phyloP scores from a whole-genome alignment of 2,888 invertebrate genomes.

The Hydropsyche betteni region DNA sequence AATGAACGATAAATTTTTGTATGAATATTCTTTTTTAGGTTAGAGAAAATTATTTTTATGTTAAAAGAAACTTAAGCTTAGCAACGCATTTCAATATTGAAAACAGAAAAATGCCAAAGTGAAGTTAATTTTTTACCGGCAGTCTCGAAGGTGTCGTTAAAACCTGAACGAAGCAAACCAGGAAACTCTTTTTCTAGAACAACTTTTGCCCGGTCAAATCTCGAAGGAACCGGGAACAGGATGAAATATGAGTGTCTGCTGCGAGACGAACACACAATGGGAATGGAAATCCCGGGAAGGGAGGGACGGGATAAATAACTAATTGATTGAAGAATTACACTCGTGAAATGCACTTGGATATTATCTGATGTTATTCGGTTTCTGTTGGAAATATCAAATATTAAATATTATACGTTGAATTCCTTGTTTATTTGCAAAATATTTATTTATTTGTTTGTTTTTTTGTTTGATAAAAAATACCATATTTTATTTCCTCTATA shows the following conservation, averaged over 20 bases:
- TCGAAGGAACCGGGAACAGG: slow-evolving; percentile 9
- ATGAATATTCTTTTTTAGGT: too few relatives aligned
- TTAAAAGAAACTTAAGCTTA: too few relatives aligned
- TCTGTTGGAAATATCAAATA: neutral
- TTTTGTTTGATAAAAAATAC: too few relatives aligned
- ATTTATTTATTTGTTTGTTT: too few relatives aligned
- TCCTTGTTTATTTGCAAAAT: too few relatives aligned
- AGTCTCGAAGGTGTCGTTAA: slow-evolving; percentile 38
- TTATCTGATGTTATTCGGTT: neutral
- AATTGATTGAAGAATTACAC: slow-evolving; percentile 12
- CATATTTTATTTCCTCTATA: too few relatives aligned
- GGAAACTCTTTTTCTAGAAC: neutral
- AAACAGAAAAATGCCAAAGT: too few relatives aligned
- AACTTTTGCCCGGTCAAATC: slow-evolving; percentile 33
- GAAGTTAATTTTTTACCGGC: neutral
- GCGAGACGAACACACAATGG: slow-evolving; percentile 13
- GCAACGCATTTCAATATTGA: too few relatives aligned
- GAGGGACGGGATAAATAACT: slow-evolving; percentile 9
- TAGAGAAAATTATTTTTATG: too few relatives aligned
- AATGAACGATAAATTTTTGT: too few relatives aligned
- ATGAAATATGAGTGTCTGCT: slow-evolving; percentile 31
- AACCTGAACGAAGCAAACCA: slow-evolving; percentile 10
- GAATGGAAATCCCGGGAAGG: neutral
- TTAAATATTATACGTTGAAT: too few relatives aligned
- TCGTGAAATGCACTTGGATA: neutral